Percentiles rank a stretch among this genome's conserved stretches.
These are phyloP conservation scores for Tonatia bakeri DNA, from an alignment of 2,113 vertebrate species.

Conservation along the genomic window DNA sequence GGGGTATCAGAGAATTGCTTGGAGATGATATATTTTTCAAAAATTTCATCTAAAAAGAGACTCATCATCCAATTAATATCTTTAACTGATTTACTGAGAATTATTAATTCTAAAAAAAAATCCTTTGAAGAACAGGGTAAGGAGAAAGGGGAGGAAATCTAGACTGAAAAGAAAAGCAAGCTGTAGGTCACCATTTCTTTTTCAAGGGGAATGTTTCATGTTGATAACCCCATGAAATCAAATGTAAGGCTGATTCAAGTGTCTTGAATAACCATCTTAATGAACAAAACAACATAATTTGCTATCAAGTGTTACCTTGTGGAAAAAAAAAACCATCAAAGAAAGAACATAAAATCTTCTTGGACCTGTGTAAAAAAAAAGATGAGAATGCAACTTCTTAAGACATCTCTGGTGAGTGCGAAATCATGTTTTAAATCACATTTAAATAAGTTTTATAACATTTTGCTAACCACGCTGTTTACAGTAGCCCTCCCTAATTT, in stretches of 20 bases:
- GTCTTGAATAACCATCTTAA: conserved; percentile 75
- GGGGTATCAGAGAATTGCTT: conserved; percentile 61
- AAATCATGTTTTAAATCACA: background rate
- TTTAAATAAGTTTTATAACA: background rate
- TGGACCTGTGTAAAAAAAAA: background rate
- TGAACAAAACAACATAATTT: conserved; percentile 71
- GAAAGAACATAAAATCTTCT: conserved; percentile 38
- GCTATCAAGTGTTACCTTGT: conserved; percentile 42
- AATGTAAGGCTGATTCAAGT: conserved; percentile 57
- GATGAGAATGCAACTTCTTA: background rate
- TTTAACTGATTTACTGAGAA: conserved; percentile 79
- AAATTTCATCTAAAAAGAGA: conserved; percentile 62
- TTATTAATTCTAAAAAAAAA: conserved; percentile 31
- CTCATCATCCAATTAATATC: conserved; percentile 65
- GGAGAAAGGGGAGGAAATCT: conserved; percentile 57
- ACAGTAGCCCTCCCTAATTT: background rate
- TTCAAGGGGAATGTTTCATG: conserved; percentile 73
- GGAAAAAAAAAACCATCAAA: conserved; percentile 58
- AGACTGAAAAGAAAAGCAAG: conserved; percentile 65
- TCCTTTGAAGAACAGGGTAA: conserved; percentile 73
- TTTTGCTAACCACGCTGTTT: background rate
- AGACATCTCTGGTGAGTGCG: background rate
- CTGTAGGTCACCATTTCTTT: conserved; percentile 65
- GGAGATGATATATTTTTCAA: conserved; percentile 52
- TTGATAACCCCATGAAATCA: conserved; percentile 73